Conservation (phyloP, 2,797 vertebrate species). For the Falco cherrug region DNA sequence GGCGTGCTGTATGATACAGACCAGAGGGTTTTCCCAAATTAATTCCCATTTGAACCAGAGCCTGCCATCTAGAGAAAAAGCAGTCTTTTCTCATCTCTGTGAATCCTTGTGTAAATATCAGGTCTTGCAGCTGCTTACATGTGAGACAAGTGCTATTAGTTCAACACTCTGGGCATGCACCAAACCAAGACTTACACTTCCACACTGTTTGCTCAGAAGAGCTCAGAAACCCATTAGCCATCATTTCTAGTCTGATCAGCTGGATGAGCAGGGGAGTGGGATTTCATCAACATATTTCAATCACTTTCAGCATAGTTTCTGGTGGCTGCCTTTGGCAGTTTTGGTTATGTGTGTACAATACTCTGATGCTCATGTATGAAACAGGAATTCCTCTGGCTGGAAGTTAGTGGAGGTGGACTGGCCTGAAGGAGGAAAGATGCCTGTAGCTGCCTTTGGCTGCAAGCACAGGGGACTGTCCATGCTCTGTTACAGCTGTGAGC, state of each 20-base stretch:
- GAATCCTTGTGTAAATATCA: constrained; percentile 69
- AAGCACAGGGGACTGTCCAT: background rate
- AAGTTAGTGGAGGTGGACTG: background rate
- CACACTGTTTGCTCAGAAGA: constrained; percentile 2
- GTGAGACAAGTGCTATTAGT: constrained; percentile 45
- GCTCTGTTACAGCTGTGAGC: background rate
- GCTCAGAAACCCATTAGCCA: background rate
- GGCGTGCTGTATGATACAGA: constrained; percentile 1
- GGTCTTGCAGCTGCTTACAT: constrained; percentile 62
- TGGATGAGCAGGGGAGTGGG: background rate
- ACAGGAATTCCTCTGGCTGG: background rate
- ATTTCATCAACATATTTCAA: constrained; percentile 28
- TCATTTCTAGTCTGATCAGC: background rate
- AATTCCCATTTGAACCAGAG: constrained; percentile 29
- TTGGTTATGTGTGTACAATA: background rate
- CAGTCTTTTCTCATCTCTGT: constrained; percentile 38
- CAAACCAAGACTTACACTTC: constrained; percentile 28
- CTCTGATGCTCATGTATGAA: background rate
- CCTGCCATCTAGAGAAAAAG: background rate
- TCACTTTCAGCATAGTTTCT: background rate
- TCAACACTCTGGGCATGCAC: constrained; percentile 38
- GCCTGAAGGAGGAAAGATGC: background rate
- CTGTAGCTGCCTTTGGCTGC: background rate
- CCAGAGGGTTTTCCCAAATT: constrained; percentile 39
- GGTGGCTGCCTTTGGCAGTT: background rate